Percentiles rank a stretch among this genome's conserved stretches.
These are phyloP conservation scores for Drosophila setosimentum DNA, from an alignment of 2,888 invertebrate species.

Conservation along the genomic window DNA sequence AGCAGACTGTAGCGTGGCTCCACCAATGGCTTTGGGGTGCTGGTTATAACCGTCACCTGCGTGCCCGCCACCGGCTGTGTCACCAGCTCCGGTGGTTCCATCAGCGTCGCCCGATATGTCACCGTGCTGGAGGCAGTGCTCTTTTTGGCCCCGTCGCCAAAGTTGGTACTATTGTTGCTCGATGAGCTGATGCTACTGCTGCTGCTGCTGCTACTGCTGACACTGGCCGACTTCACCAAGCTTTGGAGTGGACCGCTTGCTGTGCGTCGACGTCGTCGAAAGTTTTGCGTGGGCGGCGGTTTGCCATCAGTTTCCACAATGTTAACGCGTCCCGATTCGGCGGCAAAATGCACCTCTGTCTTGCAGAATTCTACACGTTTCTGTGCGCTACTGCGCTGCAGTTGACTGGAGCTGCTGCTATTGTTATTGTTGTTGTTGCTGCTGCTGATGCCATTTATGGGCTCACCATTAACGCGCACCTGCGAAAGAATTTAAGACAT, in stretches of 20 bases:
- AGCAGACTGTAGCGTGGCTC: conserved; percentile 60
- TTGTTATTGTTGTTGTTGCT: conserved; percentile 17
- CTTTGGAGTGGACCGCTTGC: conserved; percentile 85
- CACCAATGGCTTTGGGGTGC: conserved; percentile 65
- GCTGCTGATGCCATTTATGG: conserved; percentile 23
- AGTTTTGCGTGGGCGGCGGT: conserved; percentile 93
- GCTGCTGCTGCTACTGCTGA: conserved; percentile 50
- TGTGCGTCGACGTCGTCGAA: conserved; percentile 89
- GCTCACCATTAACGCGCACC: conserved; percentile 82
- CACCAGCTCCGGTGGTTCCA: conserved; percentile 67
- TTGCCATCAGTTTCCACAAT: conserved; percentile 95
- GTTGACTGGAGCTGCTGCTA: conserved; percentile 47
- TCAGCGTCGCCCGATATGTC: conserved; percentile 76
- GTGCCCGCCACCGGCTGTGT: conserved; percentile 51
- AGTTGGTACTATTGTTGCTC: conserved; percentile 86
- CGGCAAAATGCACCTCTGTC: conserved; percentile 94
- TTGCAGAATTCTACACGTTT: conserved; percentile 93
- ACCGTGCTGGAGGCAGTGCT: conserved; percentile 70
- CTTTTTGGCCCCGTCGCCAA: conserved; percentile 86
- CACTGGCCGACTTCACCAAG: conserved; percentile 81
- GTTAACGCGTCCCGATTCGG: conserved; percentile 93
- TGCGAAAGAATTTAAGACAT: conserved; percentile 57
- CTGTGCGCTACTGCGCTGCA: conserved; percentile 82
- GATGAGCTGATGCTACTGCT: conserved; percentile 39
- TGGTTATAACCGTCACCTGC: conserved; percentile 80